phyloP scores from a whole-genome alignment of 2,888 invertebrate genomes.

The Strigamia crassipes region DNA sequence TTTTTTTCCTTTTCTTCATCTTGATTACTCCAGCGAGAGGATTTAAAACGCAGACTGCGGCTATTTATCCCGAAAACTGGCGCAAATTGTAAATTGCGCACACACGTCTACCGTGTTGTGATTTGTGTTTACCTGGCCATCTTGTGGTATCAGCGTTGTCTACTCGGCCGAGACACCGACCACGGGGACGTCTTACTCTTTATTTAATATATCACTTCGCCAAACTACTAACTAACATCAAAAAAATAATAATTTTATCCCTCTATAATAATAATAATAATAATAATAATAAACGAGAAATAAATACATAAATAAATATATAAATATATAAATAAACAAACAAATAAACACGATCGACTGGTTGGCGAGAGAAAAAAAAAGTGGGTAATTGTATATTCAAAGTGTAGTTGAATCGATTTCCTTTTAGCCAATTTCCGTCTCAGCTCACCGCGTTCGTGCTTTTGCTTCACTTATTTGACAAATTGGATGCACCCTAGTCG shows the following conservation, averaged over 20 bases:
- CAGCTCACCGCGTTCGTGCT: constrained; percentile 20
- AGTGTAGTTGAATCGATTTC: constrained; percentile 31
- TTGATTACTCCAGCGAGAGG: constrained; percentile 22
- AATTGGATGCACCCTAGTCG: background rate
- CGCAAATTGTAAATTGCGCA: background rate
- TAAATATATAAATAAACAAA: background rate
- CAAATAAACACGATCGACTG: background rate
- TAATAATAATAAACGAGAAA: background rate
- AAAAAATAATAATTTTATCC: too few species aligned
- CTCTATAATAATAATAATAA: background rate
- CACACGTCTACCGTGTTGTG: background rate
- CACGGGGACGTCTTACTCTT: background rate
- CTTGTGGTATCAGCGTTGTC: constrained; percentile 12
- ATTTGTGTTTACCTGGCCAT: constrained; percentile 34
- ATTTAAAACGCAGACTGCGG: constrained; percentile 23
- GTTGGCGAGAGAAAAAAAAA: background rate
- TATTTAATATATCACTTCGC: background rate
- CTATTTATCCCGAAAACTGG: background rate
- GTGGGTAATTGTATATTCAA: constrained; percentile 21
- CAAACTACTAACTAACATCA: background rate
- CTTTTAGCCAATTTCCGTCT: constrained; percentile 27
- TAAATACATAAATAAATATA: background rate
- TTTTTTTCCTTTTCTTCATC: constrained; percentile 14
- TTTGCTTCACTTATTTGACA: constrained; percentile 35
- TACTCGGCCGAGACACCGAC: background rate